These are phyloP conservation scores for Pinctada fucata DNA, from an alignment of 2,888 invertebrate species.

Conservation along the genomic window DNA sequence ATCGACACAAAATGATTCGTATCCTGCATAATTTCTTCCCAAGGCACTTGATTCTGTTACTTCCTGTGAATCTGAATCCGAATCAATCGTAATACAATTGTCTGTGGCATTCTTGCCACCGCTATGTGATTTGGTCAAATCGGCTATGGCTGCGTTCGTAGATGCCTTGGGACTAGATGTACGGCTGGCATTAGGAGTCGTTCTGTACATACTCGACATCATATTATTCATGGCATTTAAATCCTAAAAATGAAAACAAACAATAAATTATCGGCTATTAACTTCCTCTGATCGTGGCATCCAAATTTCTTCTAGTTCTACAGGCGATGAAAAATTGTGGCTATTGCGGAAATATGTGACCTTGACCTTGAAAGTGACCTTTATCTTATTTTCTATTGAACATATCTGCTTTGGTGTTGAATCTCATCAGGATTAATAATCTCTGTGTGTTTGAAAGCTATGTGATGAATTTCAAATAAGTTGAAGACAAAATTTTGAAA, in stretches of 20 bases:
- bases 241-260: constrained; percentile 55
- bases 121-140: not conserved
- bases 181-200: constrained; percentile 38
- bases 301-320: no score
- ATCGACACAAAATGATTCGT: constrained; percentile 12
- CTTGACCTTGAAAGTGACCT: no score
- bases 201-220: constrained; percentile 69
- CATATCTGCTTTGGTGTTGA: no score
- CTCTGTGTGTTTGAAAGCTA: no score
- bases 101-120: not conserved
- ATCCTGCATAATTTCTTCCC: not conserved
- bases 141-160: not conserved
- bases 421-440: no score
- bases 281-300: not conserved
- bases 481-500: no score
- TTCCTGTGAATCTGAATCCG: constrained; percentile 10
- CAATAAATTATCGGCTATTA: not conserved
- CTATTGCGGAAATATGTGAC: no score
- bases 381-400: no score
- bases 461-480: no score
- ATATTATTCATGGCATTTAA: constrained; percentile 69
- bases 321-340: no score
- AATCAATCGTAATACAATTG: constrained; percentile 20
- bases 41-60: not conserved
- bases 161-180: constrained; percentile 8